phyloP scores from a whole-genome alignment of 2,888 invertebrate species.

The Sympetrum striolatum region DNA sequence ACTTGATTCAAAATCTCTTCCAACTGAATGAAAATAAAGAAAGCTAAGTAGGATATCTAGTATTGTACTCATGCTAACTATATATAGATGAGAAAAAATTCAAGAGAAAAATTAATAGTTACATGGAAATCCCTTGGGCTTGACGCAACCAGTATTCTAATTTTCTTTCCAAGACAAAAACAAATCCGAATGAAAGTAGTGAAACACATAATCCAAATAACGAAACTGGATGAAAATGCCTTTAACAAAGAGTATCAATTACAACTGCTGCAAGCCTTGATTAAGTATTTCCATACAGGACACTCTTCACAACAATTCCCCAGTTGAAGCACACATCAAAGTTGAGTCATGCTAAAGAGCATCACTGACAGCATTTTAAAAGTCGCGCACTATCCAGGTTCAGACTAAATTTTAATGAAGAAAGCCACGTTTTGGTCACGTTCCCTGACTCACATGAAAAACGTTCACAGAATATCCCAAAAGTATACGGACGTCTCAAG shows the following conservation, averaged over 20 bases:
- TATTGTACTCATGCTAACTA: too few species aligned
- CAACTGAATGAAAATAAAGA: too few species aligned
- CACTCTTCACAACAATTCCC: background rate
- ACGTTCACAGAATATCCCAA: slow-evolving; percentile 32
- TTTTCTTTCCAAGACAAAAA: too few species aligned
- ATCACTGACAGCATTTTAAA: background rate
- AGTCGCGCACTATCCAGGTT: background rate
- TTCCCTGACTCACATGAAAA: slow-evolving; percentile 11
- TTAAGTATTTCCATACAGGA: background rate
- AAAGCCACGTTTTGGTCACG: background rate
- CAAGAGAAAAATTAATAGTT: too few species aligned
- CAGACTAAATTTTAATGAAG: background rate
- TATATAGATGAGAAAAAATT: too few species aligned
- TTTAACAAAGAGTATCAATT: background rate
- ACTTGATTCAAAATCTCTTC: too few species aligned
- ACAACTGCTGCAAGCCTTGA: background rate
- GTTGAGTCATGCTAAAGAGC: background rate
- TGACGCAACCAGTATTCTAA: too few species aligned
- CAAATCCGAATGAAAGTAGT: too few species aligned
- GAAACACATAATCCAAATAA: too few species aligned
- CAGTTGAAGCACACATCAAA: background rate
- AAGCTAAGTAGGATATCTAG: too few species aligned
- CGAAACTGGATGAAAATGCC: too few species aligned
- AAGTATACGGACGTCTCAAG: background rate
- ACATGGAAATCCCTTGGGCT: too few species aligned